Base-by-base conservation (phyloP, 2,888 invertebrate genomes). In the Acleris cristana region DNA sequence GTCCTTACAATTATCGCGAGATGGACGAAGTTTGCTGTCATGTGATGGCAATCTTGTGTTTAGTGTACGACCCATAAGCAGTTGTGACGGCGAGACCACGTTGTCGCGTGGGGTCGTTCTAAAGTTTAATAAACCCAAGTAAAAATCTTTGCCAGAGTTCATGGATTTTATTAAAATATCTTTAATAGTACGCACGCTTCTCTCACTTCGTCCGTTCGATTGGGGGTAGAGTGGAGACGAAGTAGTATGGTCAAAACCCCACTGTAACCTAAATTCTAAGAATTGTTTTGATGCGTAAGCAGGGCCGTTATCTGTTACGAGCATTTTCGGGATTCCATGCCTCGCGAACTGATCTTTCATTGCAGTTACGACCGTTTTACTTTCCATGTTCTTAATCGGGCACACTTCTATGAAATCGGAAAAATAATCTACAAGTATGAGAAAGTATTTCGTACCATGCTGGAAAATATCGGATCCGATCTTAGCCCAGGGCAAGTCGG, bases 401-500 rank as follows among this genome's bases (percentile, higher is more conserved):
- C 48, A 23, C 3, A 73, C 64, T 63, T 74, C 73, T 10, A 74
- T 57, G 49, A 64, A 75, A 16, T 72, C 72, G 14, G 71, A 75
- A 55, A 65, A 74, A 53, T 74, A 72, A 55, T 74, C 72, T 6
- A 66, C 67, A 10, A 72, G 26, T 34, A 75, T 54, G 2, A 74
- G 40, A 58, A 57, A 76, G n/a, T 72, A 65, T 70, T 72, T 72
- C 2, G 54, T 60, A 8, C 62, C 26, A 44, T 65, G 64, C 19
- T 72, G 49, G 60, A 76, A 72, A n/a, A 73, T 69, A 61, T 75
- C 73, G 1, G 71, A 58, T 10, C 70, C 74, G 0, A 76, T 49
- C 44, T 72, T 72, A 8, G 34, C 8, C 74, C 74, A 73, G 0
- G 73, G 74, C 12, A 70, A 6, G 1, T 49, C n/a, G 0, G 71